phyloP scores from a whole-genome alignment of 2,113 vertebrate species.

The Axis porcinus region DNA sequence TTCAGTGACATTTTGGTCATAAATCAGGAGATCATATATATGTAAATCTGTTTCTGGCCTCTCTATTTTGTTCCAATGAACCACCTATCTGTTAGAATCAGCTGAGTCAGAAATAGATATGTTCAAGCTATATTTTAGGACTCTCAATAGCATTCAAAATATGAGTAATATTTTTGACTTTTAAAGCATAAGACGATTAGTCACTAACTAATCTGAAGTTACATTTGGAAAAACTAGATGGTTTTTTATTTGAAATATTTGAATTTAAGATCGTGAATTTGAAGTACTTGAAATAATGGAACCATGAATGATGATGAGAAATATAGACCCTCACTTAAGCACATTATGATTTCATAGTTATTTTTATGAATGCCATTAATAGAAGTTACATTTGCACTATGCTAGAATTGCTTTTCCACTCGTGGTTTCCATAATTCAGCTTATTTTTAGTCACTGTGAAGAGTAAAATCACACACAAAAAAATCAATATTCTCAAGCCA shows the following conservation, averaged over 20 bases:
- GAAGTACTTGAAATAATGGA: slow-evolving; percentile 6
- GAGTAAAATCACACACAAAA: neutral
- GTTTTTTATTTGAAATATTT: neutral
- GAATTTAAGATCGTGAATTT: neutral
- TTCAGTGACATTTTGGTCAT: neutral
- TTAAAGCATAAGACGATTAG: slow-evolving; percentile 2
- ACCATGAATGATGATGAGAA: neutral
- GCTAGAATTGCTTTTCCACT: neutral
- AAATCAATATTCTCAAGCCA: neutral
- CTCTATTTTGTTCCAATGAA: neutral
- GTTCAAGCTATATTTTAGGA: neutral
- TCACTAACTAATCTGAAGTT: neutral
- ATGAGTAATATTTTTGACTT: neutral
- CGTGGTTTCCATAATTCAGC: slow-evolving; percentile 10
- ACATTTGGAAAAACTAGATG: neutral
- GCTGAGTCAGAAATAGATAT: neutral
- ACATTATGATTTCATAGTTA: neutral
- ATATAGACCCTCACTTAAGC: neutral
- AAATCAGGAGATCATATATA: neutral
- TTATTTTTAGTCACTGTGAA: neutral
- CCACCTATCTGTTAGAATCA: neutral
- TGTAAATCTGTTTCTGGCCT: neutral
- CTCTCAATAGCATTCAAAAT: neutral
- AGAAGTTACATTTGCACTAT: neutral
- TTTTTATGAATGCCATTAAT: neutral